These are phyloP conservation scores for Ricordea florida DNA, from an alignment of 92 coral and sea anemone species.

Conservation along the genomic window DNA sequence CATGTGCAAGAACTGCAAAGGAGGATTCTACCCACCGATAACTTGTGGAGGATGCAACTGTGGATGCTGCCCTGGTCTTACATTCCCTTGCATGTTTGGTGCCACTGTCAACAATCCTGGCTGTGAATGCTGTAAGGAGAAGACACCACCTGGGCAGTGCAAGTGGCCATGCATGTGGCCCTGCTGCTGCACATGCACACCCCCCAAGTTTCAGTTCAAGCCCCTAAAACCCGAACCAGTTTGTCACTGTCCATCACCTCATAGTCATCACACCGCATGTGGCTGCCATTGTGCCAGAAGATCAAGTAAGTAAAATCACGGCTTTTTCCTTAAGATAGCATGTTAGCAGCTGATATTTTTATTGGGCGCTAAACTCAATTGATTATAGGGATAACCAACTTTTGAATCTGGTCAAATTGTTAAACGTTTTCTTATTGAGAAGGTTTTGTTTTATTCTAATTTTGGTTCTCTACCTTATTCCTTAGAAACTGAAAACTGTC, in stretches of 20 bases:
- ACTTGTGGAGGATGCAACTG: conserved; percentile 81
- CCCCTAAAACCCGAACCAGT: conserved; percentile 89
- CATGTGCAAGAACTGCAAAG: conserved; percentile 82
- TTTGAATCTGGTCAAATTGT: too few relatives aligned
- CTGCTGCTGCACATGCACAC: conserved; percentile 92
- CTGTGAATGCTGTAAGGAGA: conserved; percentile 82
- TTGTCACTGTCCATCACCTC: conserved; percentile 81
- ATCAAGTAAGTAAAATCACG: neutral
- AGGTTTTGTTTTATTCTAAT: neutral
- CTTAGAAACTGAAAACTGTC: too few relatives aligned
- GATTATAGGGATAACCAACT: too few relatives aligned
- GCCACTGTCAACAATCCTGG: conserved; percentile 85
- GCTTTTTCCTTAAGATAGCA: too few relatives aligned
- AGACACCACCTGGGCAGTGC: conserved; percentile 89
- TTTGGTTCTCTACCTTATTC: too few relatives aligned
- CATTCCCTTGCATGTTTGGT: conserved; percentile 79
- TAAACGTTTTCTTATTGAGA: neutral
- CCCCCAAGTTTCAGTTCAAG: conserved; percentile 85
- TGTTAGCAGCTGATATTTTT: too few relatives aligned
- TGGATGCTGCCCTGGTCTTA: conserved; percentile 84
- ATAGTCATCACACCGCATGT: conserved; percentile 63
- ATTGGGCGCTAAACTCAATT: too few relatives aligned
- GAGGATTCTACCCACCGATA: conserved; percentile 79
- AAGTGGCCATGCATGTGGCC: conserved; percentile 99
- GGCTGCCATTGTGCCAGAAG: conserved; percentile 41